Base-by-base conservation (phyloP, 2,888 invertebrate genomes). In the Eupithecia inturbata region DNA sequence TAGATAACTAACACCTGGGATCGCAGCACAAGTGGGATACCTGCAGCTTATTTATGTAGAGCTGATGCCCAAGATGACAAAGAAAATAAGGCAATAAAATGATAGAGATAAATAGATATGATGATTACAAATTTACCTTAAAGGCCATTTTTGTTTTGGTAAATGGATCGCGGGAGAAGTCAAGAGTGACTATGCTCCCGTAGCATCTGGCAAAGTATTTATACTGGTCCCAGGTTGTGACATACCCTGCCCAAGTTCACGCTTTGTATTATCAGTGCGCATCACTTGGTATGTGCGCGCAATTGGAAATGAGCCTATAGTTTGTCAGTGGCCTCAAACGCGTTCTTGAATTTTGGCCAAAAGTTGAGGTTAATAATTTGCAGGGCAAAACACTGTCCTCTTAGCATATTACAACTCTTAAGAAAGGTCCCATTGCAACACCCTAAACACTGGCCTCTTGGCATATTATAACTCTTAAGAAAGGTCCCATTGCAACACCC, bases 271-370 rank as follows among this genome's bases (percentile, higher is more conserved):
- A 87, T 90, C 80, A 82, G 79, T 84, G 87, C 88, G 91, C 91
- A 88, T 90, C 89, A 88, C 85, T 14, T 6, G 88, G 84, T 82
- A 92, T 93, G 93, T 92, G 93, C 88, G 84, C 84, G 93, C 87
- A 92, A 93, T 93, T 91, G 88, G 82, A 91, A 93, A 93, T 93
- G 93, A 93, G 92, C 82, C 82, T 84, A 86, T 86, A 90, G 85
- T 93, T 92, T 90, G 92, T 91, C 89, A 92, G 91, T 89, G 91
- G 90, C 87, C 66, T 88, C 84, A 84, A 84, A 86, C 84, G 84
- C 83, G 89, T 87, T 88, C 90, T 93, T 92, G 92, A 92, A 87
- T 89, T 91, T 91, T 82, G 80, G 90, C 92, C 93, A 91, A 92
- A 78, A 87, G 80, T 49, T 22, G 19, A 64, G 22, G 19, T 31